Evolutionary conservation across 1,140 invertebrate species (phyloP), one percentile per base, ranked within the genome.

Genomic region (Sitophilus oryzae): DNA sequence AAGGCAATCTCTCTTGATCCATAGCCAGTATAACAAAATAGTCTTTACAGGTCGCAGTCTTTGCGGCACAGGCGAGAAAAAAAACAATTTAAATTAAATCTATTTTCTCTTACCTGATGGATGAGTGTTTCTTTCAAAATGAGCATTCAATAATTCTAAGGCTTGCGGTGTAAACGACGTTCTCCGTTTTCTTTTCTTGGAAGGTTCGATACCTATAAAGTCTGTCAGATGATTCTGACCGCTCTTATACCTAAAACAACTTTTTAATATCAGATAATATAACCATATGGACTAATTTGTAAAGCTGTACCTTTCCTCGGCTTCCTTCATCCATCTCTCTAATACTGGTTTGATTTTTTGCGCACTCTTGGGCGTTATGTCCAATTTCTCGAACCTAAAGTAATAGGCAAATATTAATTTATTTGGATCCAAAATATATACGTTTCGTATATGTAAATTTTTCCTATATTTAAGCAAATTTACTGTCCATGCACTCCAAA

Each of bases 301-400:
- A 30, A 30, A 30, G 5, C 25, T 6, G 25, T 82, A 92, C 88
- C 89, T 93, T 79, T 93, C 91, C 81, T 96, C 92, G 22, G 93
- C 92, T 76, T 96, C 93, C 75, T 89, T 89, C 93, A 98, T 96
- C 94, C 94, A 98, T 75, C 88, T 82, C 76, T 97, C 94, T 68
- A 98, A 80, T 58, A 98, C 94, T 61, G 95, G 95, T 77, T 96
- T 97, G 69, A 98, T 98, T 83, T 97, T 98, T 79, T 96, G 91
- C 61, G 95, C 94, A 82, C 93, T 96, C 81, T 97, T 96, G 72
- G 94, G 94, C 70, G 94, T 98, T 68, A 98, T 98, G 79, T 98
- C 95, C 75, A 98, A 81, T 81, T 98, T 98, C 79, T 98, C 95
- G 84, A 98, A 98, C 87, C 95, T 97, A 75, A 6, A 11, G 5